A percentile compares a stretch with the other conserved stretches of the same genome.
Conservation (phyloP, 2,888 invertebrate species). For the Xanthia icteritia region DNA sequence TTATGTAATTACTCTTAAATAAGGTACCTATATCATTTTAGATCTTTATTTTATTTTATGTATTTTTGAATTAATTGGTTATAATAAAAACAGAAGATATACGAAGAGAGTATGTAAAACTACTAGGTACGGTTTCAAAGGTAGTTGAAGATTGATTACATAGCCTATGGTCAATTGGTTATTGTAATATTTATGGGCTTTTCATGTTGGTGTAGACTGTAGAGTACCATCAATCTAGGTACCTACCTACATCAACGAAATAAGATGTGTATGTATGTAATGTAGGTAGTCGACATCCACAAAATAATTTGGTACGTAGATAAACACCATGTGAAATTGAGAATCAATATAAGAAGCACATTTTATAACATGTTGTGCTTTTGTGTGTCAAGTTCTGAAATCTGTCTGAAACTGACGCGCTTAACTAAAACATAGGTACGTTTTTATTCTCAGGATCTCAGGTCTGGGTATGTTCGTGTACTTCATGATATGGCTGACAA, state of each 20-base stretch:
- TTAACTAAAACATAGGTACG: background rate
- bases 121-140: background rate
- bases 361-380: too few species aligned
- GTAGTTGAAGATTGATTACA: background rate
- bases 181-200: background rate
- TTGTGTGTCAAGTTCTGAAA: background rate
- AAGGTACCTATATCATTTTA: background rate
- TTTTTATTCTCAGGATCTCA: slow-evolving; percentile 63
- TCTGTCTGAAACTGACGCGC: background rate
- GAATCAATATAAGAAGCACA: background rate
- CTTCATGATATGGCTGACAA: slow-evolving; percentile 78
- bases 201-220: background rate
- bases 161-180: background rate
- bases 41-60: background rate
- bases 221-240: background rate
- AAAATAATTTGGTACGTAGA: background rate
- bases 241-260: background rate
- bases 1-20: background rate
- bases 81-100: background rate
- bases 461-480: slow-evolving; percentile 76
- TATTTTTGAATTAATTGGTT: too few species aligned
- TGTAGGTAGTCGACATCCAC: background rate
- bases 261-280: background rate
- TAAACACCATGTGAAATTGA: background rate
- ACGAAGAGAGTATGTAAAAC: background rate